A percentile compares a stretch with the other conserved stretches of the same genome.
These are phyloP conservation scores for Camponotus floridanus DNA, from an alignment of 1,140 invertebrate species.

Conservation along the genomic window DNA sequence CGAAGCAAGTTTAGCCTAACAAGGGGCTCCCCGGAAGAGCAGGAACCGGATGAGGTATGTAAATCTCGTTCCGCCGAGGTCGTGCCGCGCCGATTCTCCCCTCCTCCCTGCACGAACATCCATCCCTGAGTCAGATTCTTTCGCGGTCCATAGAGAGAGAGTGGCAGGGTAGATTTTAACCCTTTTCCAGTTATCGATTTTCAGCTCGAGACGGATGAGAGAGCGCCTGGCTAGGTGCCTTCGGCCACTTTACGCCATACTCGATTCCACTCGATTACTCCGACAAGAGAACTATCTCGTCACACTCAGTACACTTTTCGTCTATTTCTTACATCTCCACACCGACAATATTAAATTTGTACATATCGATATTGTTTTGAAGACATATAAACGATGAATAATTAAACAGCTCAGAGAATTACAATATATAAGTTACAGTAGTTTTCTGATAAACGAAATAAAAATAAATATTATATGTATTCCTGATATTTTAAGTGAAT, in stretches of 20 bases:
- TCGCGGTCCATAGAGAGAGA: slow-evolving; percentile 65
- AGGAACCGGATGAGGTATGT: slow-evolving; percentile 79
- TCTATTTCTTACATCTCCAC: slow-evolving; percentile 8
- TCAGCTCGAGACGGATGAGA: slow-evolving; percentile 83
- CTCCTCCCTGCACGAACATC: slow-evolving; percentile 59
- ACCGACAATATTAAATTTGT: slow-evolving; percentile 11
- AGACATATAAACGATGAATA: not conserved
- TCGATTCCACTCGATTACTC: slow-evolving; percentile 79
- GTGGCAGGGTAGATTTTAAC: slow-evolving; percentile 82
- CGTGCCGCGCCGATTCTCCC: slow-evolving; percentile 60
- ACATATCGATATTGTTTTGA: not conserved
- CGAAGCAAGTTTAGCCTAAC: slow-evolving; percentile 83
- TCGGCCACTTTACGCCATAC: slow-evolving; percentile 79
- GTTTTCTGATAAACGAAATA: not conserved
- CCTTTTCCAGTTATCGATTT: slow-evolving; percentile 85
- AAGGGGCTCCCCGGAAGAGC: slow-evolving; percentile 79
- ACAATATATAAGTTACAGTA: not conserved
- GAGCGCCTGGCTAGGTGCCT: slow-evolving; percentile 76
- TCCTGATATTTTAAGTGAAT: not conserved
- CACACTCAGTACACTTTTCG: slow-evolving; percentile 31
- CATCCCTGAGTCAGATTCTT: slow-evolving; percentile 78
- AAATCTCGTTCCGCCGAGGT: slow-evolving; percentile 80
- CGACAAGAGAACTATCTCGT: slow-evolving; percentile 71
- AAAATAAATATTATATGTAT: not conserved
- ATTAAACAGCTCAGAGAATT: not conserved